Base-by-base conservation (phyloP, 2,113 vertebrate genomes). In the Amphiprion ocellaris region DNA sequence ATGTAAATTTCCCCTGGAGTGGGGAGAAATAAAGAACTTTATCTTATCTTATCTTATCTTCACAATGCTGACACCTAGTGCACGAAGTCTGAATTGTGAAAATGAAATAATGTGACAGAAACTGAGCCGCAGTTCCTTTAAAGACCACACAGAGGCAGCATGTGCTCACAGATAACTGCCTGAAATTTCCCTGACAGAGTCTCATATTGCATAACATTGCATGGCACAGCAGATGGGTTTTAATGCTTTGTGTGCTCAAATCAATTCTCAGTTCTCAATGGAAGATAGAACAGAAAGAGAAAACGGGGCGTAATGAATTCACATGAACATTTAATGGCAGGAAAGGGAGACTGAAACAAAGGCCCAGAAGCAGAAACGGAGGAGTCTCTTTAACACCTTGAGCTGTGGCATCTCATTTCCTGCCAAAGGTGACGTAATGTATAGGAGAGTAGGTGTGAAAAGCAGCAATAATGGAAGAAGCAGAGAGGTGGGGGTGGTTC, bases 371-470 rank as follows among this genome's bases (percentile, higher is more conserved):
- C 70, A 66, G 50, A 72, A 30, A 12, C 4, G 37, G 50, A 47
- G 41, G 62, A 47, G 52, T 59, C 33, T 54, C 8, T 77, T 69
- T 74, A 64, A 76, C 83, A 79, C 77, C 63, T 79, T 73, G 24
- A 83, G 74, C 69, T 49, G 68, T 75, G 24, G 83, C 67, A 55
- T 79, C 69, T 85, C 55, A 86, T 89, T 92, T 91, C 83, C 85
- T 88, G 82, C 30, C 6, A 26, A 68, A 52, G 69, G 89, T 91
- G 89, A 91, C 56, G 87, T 93, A 82, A 91, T 89, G 80, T 75
- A 69, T 33, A 70, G 69, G 33, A 77, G 59, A 77, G 65, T 74
- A 61, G 47, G 86, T 75, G 89, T 89, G 77, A 90, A 85, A 84
- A 69, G 37, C 74, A 66, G 72, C 71, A 67, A 72, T 74, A 63